phyloP scores from a whole-genome alignment of 1,140 invertebrate species.

The Prorops nasuta region DNA sequence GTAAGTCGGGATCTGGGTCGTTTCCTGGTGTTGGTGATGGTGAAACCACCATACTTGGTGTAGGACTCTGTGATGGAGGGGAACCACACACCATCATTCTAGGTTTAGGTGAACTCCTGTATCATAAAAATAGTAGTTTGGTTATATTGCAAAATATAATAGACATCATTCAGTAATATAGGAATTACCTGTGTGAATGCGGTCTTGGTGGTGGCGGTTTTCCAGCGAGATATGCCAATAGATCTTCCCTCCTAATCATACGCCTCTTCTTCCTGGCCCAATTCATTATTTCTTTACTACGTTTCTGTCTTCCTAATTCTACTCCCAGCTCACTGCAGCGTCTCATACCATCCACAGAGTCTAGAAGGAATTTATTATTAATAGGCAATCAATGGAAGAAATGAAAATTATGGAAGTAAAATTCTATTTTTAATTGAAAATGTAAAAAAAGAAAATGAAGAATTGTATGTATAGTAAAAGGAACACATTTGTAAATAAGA shows the following conservation, averaged over 20 bases:
- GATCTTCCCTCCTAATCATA: conserved; percentile 73
- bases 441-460: background rate
- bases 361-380: conserved; percentile 47
- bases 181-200: conserved; percentile 51
- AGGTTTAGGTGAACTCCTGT: conserved; percentile 58
- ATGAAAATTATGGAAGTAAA: conserved; percentile 7
- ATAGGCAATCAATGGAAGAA: too few relatives aligned
- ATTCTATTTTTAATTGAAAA: background rate
- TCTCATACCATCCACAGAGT: conserved; percentile 71
- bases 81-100: conserved; percentile 55
- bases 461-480: too few relatives aligned
- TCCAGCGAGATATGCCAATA: conserved; percentile 76
- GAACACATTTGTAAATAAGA: too few relatives aligned
- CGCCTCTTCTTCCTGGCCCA: conserved; percentile 74
- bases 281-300: conserved; percentile 74
- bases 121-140: conserved; percentile 14
- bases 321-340: conserved; percentile 69
- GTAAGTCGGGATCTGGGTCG: conserved; percentile 63
- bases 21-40: conserved; percentile 46
- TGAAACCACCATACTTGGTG: conserved; percentile 50
- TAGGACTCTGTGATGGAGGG: conserved; percentile 54
- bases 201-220: conserved; percentile 65
- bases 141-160: conserved; percentile 2
- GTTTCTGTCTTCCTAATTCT: conserved; percentile 71
- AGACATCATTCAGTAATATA: too few relatives aligned